A percentile compares a stretch with the other conserved stretches of the same genome.
These are phyloP conservation scores for Aegotheles bennettii DNA, from an alignment of 2,113 vertebrate genomes.

Conservation along the genomic window DNA sequence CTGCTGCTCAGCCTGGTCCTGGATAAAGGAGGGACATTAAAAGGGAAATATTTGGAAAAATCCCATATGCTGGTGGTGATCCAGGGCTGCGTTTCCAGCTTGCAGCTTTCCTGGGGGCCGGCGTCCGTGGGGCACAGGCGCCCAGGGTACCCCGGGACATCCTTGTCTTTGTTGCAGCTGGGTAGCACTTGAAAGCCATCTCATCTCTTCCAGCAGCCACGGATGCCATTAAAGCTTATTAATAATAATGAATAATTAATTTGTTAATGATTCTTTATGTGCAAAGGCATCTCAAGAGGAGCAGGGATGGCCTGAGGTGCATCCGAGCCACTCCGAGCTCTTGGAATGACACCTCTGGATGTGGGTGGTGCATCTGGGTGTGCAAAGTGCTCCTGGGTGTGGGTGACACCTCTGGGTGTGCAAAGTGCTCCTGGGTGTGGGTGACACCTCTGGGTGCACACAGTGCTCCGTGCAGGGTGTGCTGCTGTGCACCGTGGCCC, in stretches of 20 bases:
- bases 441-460: not conserved
- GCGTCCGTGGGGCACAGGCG: accelerated
- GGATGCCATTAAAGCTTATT: slow-evolving; percentile 32
- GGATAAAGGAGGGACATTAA: not conserved
- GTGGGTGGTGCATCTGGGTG: accelerated
- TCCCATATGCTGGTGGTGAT: accelerated
- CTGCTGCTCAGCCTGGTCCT: not conserved
- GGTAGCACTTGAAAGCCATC: not conserved
- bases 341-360: accelerated
- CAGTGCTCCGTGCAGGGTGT: not conserved
- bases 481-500: not conserved
- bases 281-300: not conserved
- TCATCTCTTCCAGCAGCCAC: not conserved
- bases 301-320: not conserved
- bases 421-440: accelerated
- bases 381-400: accelerated
- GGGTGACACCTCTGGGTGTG: not conserved
- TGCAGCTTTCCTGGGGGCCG: not conserved
- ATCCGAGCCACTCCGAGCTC: not conserved
- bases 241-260: slow-evolving; percentile 52
- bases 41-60: not conserved
- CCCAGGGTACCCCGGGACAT: accelerated
- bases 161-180: accelerated
- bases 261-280: not conserved
- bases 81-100: not conserved